Evolutionary conservation across 1,140 invertebrate species (phyloP).

Genomic region (Hypsibius dujardini): DNA sequence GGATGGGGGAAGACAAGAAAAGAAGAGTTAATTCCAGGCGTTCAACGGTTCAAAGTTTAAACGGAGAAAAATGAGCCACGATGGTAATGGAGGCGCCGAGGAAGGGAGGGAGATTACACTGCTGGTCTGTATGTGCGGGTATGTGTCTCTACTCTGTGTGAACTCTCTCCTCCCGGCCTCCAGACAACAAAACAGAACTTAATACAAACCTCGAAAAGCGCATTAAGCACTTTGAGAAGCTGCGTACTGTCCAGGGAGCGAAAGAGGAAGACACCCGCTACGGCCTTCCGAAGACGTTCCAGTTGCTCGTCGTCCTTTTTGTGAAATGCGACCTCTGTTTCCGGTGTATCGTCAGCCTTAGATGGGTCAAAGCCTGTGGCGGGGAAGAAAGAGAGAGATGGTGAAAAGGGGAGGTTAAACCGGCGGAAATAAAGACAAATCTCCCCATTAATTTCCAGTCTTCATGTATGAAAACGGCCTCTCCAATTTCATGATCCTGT

Average conservation of each 20-base stretch:
- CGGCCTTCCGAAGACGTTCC: conserved; percentile 63
- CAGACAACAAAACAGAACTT: no score
- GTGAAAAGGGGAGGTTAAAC: no score
- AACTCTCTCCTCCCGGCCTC: no score
- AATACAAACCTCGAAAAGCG: conserved; percentile 11
- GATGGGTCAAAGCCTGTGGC: conserved; percentile 4
- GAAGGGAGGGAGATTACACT: neutral
- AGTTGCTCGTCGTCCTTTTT: conserved; percentile 88
- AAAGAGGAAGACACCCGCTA: conserved; percentile 80
- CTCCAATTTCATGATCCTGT: no score
- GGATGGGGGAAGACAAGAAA: no score
- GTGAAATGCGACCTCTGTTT: conserved; percentile 39
- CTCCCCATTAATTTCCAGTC: no score
- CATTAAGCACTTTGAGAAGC: conserved; percentile 15
- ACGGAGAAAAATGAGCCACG: neutral
- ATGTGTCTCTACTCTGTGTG: no score
- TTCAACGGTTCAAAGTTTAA: neutral
- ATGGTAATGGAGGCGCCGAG: conserved; percentile 43
- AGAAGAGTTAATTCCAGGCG: no score
- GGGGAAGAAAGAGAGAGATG: neutral
- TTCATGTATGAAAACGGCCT: no score
- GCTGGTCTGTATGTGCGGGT: no score
- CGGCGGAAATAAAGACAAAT: no score
- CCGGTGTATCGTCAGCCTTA: neutral
- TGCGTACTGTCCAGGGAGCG: conserved; percentile 50